Conservation (phyloP, 2,888 invertebrate species). For the Oegoconia quadripuncta region DNA sequence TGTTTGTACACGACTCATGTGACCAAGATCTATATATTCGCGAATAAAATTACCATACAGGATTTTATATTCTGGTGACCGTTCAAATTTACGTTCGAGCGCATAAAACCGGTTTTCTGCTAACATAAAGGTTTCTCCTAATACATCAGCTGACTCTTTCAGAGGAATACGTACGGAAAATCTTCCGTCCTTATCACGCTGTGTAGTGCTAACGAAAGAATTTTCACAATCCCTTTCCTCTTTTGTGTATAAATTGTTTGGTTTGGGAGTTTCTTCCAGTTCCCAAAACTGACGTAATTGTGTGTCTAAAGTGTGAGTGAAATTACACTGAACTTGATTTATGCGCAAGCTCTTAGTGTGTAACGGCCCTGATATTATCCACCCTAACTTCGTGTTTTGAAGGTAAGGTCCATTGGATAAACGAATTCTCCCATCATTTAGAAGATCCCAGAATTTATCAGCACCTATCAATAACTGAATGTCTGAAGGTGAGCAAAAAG, state of each 20-base stretch:
- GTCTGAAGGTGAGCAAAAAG: constrained; percentile 6
- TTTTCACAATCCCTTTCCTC: constrained; percentile 12
- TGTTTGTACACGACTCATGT: constrained; percentile 16
- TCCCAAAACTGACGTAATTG: constrained; percentile 18
- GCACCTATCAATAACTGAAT: constrained; percentile 13
- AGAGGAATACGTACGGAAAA: constrained; percentile 8
- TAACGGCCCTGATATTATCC: constrained; percentile 16
- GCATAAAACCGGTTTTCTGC: constrained; percentile 8
- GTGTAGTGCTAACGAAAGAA: constrained; percentile 9
- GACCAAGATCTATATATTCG: constrained; percentile 15
- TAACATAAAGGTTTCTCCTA: constrained; percentile 1
- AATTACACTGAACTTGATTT: constrained; percentile 15
- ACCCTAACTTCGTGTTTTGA: constrained; percentile 13
- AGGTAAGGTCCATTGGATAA: constrained; percentile 9
- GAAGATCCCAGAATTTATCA: constrained; percentile 7
- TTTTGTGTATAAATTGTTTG: neutral
- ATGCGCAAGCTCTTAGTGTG: neutral
- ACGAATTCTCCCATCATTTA: constrained; percentile 3
- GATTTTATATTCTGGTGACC: constrained; percentile 8
- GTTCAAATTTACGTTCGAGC: constrained; percentile 8
- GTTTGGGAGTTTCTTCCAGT: constrained; percentile 11
- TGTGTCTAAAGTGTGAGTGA: constrained; percentile 10
- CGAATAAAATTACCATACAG: constrained; percentile 14
- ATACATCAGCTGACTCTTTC: constrained; percentile 3
- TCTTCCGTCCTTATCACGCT: constrained; percentile 4